Evolutionary conservation across 2,113 vertebrate species (phyloP), one percentile per base, ranked within the genome.

Genomic region (Sceloporus undulatus): DNA sequence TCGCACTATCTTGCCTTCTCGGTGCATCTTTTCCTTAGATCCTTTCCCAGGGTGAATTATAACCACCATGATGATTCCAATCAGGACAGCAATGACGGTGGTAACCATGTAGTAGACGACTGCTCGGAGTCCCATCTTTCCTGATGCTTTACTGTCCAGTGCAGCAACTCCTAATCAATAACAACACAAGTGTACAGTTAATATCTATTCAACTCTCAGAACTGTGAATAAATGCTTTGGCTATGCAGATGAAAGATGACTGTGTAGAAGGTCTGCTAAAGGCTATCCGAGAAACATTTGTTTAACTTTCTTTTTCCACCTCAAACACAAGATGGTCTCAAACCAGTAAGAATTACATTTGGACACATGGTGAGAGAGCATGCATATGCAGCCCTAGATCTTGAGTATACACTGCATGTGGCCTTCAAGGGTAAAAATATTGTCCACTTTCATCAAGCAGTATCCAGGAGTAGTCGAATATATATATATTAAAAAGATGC

Each of bases 31-130:
- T 77, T 98, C 98, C 94, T 97, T 99, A 16, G 97, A 97, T 89
- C 99, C 98, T 95, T 98, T 98, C 74, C 99, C 99, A 0, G 99
- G 99, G 87, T 99, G 99, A 94, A 99, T 98, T 94, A 99, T 97
- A 92, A 99, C 96, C 94, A 99, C 99, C 96, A 99, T 97, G 96
- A 99, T 95, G 90, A 99, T 99, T 65, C 99, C 99, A 42, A 98
- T 99, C 94, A 99, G 95, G 85, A 99, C 99, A 62, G 99, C 99
- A 85, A 99, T 98, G 94, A 99, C 89, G 0, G 99, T 99, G 56
- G 99, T 99, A 84, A 97, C 98, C 96, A 98, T 99, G 95, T 99
- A 99, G 96, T 99, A 99, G 89, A 98, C 87, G 82, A 99, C 98
- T 1, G 98, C 99, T 93, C 98, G 96, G 89, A 99, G 84, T 25